phyloP scores from a whole-genome alignment of 2,113 vertebrate genomes.

The Trochalopteron elliotii region DNA sequence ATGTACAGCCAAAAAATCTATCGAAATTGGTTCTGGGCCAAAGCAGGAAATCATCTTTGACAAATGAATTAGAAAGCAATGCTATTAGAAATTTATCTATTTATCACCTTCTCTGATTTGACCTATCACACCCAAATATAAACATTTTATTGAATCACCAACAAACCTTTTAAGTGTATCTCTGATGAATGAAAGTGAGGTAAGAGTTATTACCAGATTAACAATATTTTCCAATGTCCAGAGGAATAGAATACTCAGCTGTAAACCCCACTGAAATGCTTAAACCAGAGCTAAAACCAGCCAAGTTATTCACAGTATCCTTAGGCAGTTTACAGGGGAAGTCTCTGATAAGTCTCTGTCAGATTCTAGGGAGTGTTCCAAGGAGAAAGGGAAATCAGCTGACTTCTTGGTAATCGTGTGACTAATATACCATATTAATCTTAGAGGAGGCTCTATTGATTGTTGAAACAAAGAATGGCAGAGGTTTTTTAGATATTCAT shows the following conservation, averaged over 20 bases:
- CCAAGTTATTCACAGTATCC: neutral
- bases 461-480: neutral
- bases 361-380: neutral
- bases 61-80: neutral
- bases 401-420: neutral
- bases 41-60: neutral
- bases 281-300: neutral
- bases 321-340: neutral
- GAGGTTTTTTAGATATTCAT: neutral
- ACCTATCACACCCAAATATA: neutral
- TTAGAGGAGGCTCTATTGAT: neutral
- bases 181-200: neutral
- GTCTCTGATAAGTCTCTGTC: neutral
- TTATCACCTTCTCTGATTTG: neutral
- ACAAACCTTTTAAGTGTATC: neutral
- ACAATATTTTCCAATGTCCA: neutral
- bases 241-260: neutral
- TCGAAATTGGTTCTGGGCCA: neutral
- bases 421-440: fast-evolving
- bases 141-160: neutral
- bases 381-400: conserved; percentile 2
- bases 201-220: neutral
- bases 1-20: neutral
- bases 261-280: neutral
- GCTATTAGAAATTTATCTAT: neutral